Percentiles rank a stretch among this genome's conserved stretches.
Conservation (phyloP, 2,797 vertebrate genomes). For the Argentina silus region DNA sequence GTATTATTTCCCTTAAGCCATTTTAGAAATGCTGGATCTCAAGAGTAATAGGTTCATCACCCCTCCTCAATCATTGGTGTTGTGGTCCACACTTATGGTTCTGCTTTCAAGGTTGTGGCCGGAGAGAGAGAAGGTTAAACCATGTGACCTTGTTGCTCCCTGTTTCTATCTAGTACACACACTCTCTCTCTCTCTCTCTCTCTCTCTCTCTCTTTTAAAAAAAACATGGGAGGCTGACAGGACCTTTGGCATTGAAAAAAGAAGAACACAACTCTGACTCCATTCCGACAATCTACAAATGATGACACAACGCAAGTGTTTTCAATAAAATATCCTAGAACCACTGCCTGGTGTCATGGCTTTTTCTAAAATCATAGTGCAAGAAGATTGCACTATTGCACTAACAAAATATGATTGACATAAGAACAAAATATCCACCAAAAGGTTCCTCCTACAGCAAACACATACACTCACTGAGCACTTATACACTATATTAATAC, state of each 20-base stretch:
- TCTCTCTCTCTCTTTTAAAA: slow-evolving; percentile 6
- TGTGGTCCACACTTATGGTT: neutral
- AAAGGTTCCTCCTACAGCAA: too few relatives aligned
- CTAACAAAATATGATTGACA: too few relatives aligned
- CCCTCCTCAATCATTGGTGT: neutral
- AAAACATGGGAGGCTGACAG: neutral
- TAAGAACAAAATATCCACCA: too few relatives aligned
- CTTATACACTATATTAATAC: too few relatives aligned
- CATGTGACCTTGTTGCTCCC: neutral
- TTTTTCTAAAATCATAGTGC: too few relatives aligned
- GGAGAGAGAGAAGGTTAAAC: neutral
- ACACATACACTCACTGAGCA: too few relatives aligned
- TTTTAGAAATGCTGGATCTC: slow-evolving; percentile 1
- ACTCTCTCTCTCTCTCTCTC: neutral
- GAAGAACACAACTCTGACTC: neutral
- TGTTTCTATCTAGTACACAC: neutral
- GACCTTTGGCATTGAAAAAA: neutral
- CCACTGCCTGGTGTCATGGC: too few relatives aligned
- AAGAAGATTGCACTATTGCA: too few relatives aligned
- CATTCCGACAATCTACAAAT: neutral
- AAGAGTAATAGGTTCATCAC: neutral
- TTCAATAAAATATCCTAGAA: too few relatives aligned
- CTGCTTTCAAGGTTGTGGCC: neutral
- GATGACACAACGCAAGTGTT: neutral
- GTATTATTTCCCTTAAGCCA: neutral